Base-by-base conservation (phyloP, 1,140 invertebrate genomes). In the Capitella teleta region DNA sequence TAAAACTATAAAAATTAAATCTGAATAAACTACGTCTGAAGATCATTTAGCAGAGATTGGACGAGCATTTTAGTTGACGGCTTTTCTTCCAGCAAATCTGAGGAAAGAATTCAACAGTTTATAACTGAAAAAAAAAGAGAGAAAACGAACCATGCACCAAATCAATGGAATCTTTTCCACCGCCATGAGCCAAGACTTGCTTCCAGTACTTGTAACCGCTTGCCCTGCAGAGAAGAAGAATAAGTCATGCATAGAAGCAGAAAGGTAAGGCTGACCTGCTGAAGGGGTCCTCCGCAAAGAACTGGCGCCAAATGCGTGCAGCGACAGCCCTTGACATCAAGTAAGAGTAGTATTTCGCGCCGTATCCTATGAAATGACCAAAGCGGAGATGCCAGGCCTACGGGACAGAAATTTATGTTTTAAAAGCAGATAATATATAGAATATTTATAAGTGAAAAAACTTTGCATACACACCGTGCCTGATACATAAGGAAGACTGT, bases 301-400 rank as follows among this genome's bases (percentile, higher is more conserved):
- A 84, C 18, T 79, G 79, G 59, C 89, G 81, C 93, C 94, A 98
- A 54, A 95, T 92, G 75, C 82, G 83, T 24, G 87, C 86, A 0
- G 94, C 92, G 32, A 96, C 81, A 19, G 92, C 87, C 57, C 87
- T 79, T 0, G 94, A 96, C 61, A 97, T 84, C 41, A 97, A 73
- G 74, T 99, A 98, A 0, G 93, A 87, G 70, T 98, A 98, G 74
- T 98, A 98, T 72, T 95, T 96, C 0, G 91, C 92, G 26, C 94
- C 95, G 71, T 99, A 98, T 2, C 92, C 91, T 5, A 97, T 87
- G 26, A 98, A 73, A 74, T 99, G 95, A 49, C 89, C 86, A 76
- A 98, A 98, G 42, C 93, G 77, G 51, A 94, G 78, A 65, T 98
- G 93, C 88, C 90, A 97, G 10, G 93, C 90, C n/a, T n/a, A n/a